Evolutionary conservation across 2,113 vertebrate species (phyloP), one percentile per base, ranked within the genome.

Genomic region (Cricetomys ansorgei): DNA sequence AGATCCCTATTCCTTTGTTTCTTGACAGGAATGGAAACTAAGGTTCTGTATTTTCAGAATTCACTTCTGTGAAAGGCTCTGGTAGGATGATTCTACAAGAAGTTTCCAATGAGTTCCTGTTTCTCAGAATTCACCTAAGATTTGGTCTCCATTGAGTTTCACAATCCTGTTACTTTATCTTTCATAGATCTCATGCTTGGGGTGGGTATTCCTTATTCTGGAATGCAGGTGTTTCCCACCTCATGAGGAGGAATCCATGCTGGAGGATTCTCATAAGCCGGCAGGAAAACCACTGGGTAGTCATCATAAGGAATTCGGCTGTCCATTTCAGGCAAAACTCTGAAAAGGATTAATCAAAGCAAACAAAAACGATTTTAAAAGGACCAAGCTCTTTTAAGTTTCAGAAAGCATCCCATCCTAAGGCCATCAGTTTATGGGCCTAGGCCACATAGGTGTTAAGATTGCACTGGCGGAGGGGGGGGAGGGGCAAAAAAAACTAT

Each of bases 201-300:
- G 77, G 11, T 27, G 16, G n/a, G 76, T 92, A 89, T 48, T 48
- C 45, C 55, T 45, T 93, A 79, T 19, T 83, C n/a, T 45, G 81
- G 48, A 57, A 59, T 17, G 95, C 4, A 85, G 88, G 73, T 31
- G 64, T 62, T 69, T 88, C 98, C 73, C 96, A 99, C 99, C 98
- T 99, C 99, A 50, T 99, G 99, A 40, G 99, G 98, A 23, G 99
- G 98, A 59, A 99, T 99, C 99, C 99, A 99, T 23, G 99, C 99
- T 45, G 99, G 99, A 1, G 99, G 99, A 91, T 99, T 99, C 97
- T 99, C 99, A 95, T 99, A 99, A 2, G 99, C 99, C 62, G 99
- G 99, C 94, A 99, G 98, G 97, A 99, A 99, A 1, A 99, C 99
- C 94, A 99, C 99, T 0, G 99, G 99, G 75, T 99, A 99, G 83